Evolutionary conservation across 2,113 vertebrate genomes (phyloP).

Genomic region (Lepus timidus): DNA sequence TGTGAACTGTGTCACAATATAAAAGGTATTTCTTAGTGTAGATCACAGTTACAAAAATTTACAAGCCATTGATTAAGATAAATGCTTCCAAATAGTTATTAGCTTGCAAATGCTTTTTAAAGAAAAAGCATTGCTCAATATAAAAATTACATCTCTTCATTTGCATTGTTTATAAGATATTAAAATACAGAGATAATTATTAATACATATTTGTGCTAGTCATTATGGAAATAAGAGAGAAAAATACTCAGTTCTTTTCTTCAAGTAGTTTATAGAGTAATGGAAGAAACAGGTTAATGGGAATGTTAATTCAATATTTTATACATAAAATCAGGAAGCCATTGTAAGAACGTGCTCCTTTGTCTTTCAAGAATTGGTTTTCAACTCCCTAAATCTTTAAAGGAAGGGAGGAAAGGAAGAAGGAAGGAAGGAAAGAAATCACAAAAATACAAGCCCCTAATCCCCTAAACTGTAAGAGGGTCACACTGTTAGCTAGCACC

Average conservation of each 20-base stretch:
- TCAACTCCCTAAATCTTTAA: background rate
- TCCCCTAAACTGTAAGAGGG: background rate
- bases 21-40: background rate
- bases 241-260: background rate
- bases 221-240: background rate
- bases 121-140: background rate
- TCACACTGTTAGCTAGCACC: background rate
- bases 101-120: background rate
- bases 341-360: background rate
- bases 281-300: background rate
- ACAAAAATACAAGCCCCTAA: too few relatives aligned
- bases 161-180: background rate
- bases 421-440: too few relatives aligned
- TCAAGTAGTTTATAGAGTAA: background rate
- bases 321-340: background rate
- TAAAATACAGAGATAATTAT: background rate
- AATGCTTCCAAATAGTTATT: background rate
- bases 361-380: conserved; percentile 1
- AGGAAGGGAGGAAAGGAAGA: too few relatives aligned
- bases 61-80: background rate
- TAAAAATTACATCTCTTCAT: background rate
- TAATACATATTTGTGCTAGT: background rate
- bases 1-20: background rate
- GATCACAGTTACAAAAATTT: background rate
- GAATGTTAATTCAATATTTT: background rate